phyloP scores from a whole-genome alignment of 2,888 invertebrate species.

The Epinotia ramella region DNA sequence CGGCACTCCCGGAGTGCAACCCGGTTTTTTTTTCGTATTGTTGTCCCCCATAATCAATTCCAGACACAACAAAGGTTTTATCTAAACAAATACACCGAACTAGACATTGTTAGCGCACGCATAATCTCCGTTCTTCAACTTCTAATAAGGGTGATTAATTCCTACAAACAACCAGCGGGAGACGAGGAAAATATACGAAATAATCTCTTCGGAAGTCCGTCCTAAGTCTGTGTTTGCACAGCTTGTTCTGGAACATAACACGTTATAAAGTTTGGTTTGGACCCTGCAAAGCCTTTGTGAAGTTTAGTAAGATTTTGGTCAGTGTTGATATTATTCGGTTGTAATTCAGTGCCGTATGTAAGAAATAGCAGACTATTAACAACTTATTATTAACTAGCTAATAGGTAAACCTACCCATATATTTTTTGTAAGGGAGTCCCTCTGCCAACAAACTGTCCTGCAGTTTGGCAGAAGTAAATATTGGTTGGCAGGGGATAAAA shows the following conservation, averaged over 20 bases:
- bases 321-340: not conserved
- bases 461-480: too few species aligned
- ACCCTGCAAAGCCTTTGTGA: conserved; percentile 14
- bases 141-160: conserved; percentile 40
- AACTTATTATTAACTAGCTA: too few species aligned
- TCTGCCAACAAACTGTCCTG: too few species aligned
- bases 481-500: too few species aligned
- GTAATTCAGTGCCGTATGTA: too few species aligned
- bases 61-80: not conserved
- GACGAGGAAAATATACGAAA: conserved; percentile 34
- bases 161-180: conserved; percentile 15
- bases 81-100: not conserved
- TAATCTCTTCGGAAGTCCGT: conserved; percentile 40
- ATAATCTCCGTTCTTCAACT: conserved; percentile 32
- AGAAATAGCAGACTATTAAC: too few species aligned
- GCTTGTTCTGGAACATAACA: conserved; percentile 35
- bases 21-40: too few species aligned
- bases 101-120: conserved; percentile 7
- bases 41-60: not conserved
- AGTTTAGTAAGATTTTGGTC: conserved; percentile 29
- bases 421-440: too few species aligned
- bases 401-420: too few species aligned
- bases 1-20: too few species aligned
- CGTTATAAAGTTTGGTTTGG: conserved; percentile 24
- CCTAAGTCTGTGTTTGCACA: conserved; percentile 37